Evolutionary conservation across 2,797 vertebrate genomes (phyloP), one percentile per base, ranked within the genome.

Genomic region (Poecile montanus): DNA sequence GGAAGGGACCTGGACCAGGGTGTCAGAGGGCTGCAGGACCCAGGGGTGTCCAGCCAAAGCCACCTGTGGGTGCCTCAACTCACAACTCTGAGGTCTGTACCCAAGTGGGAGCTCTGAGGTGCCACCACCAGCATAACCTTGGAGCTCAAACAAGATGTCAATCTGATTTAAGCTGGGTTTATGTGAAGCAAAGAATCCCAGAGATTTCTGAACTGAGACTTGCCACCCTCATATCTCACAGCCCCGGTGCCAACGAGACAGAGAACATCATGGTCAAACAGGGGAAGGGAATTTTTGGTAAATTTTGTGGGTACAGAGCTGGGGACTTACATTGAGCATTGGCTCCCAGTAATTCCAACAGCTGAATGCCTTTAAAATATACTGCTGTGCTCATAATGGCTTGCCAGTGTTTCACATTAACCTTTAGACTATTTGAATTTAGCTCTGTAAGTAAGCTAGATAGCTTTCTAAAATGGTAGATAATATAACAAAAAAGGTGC

Each of bases 381-480:
- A 93, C 58, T 92, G 87, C 87, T 56, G 48, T 68, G 78, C 85
- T 96, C 88, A 94, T 93, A 91, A 95, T 82, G 76, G 71, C 96
- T 88, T 76, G 72, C 78, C 94, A 86, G 77, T 56, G 86, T 93
- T 96, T 92, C 95, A 89, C 94, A 96, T 96, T 97, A 95, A 96
- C 93, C 86, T 96, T 97, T 94, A 91, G 85, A 91, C 85, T 96
- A 91, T 95, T 92, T 89, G 90, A 94, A 97, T 96, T 92, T 95
- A 96, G 95, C 95, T 94, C 91, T 97, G 87, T 94, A 97, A 89
- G 82, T 95, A 95, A 95, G 92, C 91, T 92, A 72, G 82, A 95
- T 94, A 72, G 92, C 93, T 93, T 91, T 95, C 94, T 91, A 75
- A 95, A 96, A 94, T 96, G 85, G 89, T 91, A 91, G 91, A 88